Evolutionary conservation across 2,797 vertebrate genomes (phyloP), one percentile per base, ranked within the genome.

Genomic region (Gouania willdenowi): DNA sequence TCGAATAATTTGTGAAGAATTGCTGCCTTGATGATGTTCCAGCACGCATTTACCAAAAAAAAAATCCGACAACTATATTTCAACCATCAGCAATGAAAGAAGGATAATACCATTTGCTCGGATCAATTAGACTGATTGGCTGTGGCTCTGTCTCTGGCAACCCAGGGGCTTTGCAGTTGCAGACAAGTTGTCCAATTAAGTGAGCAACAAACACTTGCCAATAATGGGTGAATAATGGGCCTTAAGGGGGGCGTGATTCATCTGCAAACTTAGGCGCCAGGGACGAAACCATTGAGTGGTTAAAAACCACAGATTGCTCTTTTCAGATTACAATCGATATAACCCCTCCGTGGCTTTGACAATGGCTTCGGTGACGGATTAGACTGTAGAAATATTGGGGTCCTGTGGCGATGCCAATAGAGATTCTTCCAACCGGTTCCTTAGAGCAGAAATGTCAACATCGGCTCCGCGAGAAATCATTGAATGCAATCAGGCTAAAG

Each of bases 101-200:
- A n/a, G n/a, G n/a, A 66, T 69, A 70, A 73, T 69, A 71, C 62
- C 42, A 50, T 82, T 82, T 71, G 54, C 54, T 44, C 41, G 52
- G 72, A 83, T 82, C 75, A 77, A 83, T 85, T 80, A 81, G 74
- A 43, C 75, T 80, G 82, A 84, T 85, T 79, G 79, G 80, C 71
- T 74, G 55, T 43, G 57, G 64, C 77, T 63, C 50, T 50, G 69
- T 80, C 71, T 74, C 71, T 69, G 68, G 65, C 71, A 54, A 69
- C 72, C 70, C 60, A 57, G 66, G 71, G 72, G 73, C 60, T 71
- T 80, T 76, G 77, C 80, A 77, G 77, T 72, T 73, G 52, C 63
- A 76, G 77, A 82, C 75, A 82, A 81, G 76, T 79, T 72, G 79
- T 83, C 86, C 81, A 85, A 86, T 87, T 83, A 87, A 83, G 81